Evolutionary conservation across 2,888 invertebrate species (phyloP).

Genomic region (Calephelis perditalis): DNA sequence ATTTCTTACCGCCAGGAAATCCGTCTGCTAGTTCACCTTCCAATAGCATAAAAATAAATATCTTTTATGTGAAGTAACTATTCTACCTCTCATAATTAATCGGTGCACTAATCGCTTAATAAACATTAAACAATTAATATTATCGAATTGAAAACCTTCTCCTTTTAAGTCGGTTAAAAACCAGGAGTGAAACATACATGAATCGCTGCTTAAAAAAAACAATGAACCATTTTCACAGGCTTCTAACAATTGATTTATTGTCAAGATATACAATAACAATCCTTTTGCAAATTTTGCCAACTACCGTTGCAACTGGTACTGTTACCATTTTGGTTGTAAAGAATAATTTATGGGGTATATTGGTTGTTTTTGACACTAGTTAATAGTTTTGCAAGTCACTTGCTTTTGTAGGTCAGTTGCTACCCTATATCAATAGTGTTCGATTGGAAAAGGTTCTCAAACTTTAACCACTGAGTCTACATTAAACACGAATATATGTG

Average conservation of each 20-base stretch:
- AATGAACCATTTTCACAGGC: not conserved
- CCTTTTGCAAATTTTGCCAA: constrained; percentile 54
- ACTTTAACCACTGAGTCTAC: constrained; percentile 16
- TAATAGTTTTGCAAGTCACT: constrained; percentile 63
- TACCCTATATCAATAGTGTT: constrained; percentile 43
- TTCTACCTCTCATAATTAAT: no score
- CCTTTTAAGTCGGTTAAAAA: no score
- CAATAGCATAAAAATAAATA: no score
- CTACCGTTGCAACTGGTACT: constrained; percentile 57
- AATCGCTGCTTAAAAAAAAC: constrained; percentile 13
- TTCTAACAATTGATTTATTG: constrained; percentile 35
- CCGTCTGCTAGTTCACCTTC: no score
- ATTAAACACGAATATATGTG: no score
- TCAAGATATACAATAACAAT: constrained; percentile 33
- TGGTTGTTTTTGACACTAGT: constrained; percentile 60
- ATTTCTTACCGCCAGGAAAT: no score
- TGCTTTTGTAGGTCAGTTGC: constrained; percentile 67
- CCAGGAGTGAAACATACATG: no score
- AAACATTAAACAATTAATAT: no score
- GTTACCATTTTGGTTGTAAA: constrained; percentile 56
- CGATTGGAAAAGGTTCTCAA: constrained; percentile 42
- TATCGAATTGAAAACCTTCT: no score
- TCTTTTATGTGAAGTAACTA: no score
- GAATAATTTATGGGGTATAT: constrained; percentile 61
- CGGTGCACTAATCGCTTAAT: no score